Conservation (phyloP, 2,113 vertebrate species). For the Python bivittatus region DNA sequence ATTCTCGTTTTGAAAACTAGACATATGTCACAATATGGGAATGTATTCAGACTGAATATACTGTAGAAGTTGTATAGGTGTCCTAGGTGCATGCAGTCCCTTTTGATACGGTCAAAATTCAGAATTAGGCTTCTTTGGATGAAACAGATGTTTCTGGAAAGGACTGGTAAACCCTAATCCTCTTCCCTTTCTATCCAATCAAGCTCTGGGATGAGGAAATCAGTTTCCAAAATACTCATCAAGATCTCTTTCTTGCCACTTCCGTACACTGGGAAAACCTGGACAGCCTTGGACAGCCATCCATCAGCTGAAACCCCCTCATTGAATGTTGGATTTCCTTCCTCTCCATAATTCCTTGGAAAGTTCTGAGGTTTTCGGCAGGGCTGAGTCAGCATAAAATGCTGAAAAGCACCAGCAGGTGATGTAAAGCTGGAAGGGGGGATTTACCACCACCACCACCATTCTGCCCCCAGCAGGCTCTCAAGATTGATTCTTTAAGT, state of each 20-base stretch:
- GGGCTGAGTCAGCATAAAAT: not conserved
- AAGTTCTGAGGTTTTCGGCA: not conserved
- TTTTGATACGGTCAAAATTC: not conserved
- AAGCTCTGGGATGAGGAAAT: not conserved
- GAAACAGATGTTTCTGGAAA: not conserved
- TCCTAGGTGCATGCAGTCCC: not conserved
- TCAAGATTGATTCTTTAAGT: accelerated
- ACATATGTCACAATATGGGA: not conserved
- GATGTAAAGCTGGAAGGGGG: not conserved
- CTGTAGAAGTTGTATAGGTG: too few species aligned
- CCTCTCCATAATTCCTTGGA: not conserved
- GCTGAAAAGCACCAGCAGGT: not conserved
- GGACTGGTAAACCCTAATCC: not conserved
- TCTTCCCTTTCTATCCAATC: not conserved
- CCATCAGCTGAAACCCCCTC: not conserved
- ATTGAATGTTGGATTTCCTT: constrained; percentile 18
- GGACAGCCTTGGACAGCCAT: not conserved
- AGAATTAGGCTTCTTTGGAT: not conserved
- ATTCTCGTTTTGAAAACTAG: not conserved
- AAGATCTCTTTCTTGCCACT: not conserved
- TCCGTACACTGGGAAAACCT: not conserved
- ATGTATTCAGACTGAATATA: not conserved
- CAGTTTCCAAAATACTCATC: not conserved
- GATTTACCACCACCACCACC: too few species aligned
- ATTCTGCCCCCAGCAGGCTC: not conserved